Evolutionary conservation across 2,113 vertebrate genomes (phyloP), one percentile per base, ranked within the genome.

Genomic region (Gulo gulo): DNA sequence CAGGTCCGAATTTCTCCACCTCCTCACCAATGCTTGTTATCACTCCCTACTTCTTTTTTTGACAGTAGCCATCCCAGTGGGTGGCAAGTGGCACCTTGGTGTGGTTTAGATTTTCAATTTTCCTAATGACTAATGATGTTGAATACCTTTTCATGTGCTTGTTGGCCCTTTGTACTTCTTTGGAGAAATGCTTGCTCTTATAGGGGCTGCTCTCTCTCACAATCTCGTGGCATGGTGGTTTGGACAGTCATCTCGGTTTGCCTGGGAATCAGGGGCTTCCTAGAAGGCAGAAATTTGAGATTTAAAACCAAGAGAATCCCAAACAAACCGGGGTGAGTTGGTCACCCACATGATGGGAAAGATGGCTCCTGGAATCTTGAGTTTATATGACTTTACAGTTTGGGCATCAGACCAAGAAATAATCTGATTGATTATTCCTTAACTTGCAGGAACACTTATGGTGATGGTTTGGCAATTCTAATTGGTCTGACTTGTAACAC

Each of bases 91-190:
- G 2, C 76, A 81, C 26, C 16, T 88, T 57, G 34, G 3, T 95
- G 20, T 85, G 65, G 12, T 55, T 95, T 55, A 88, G 52, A 82
- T 96, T 78, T 87, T 11, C 39, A 47, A 31, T 79, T 94, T 96
- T 59, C 73, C 57, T 90, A 24, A 59, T 83, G 45, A 57, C 16
- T 73, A 65, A 65, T 79, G 13, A 63, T 67, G 39, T 24, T 50
- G n/a, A 76, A 12, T 50, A 52, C 36, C 1, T 82, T 91, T 84
- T 13, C 73, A 6, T 18, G 24, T 85, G 24, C 31, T 90, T 80
- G 10, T 84, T 95, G 73, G 29, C 39, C 50, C 36, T 76, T 74
- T 88, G 31, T 86, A 76, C 63, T 92, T 84, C 78, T 94, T 81
- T 34, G 73, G 79, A 86, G 61, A 88, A 93, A 87, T 74, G 31